Evolutionary conservation across 1,140 invertebrate species (phyloP).

Genomic region (Portunus trituberculatus): DNA sequence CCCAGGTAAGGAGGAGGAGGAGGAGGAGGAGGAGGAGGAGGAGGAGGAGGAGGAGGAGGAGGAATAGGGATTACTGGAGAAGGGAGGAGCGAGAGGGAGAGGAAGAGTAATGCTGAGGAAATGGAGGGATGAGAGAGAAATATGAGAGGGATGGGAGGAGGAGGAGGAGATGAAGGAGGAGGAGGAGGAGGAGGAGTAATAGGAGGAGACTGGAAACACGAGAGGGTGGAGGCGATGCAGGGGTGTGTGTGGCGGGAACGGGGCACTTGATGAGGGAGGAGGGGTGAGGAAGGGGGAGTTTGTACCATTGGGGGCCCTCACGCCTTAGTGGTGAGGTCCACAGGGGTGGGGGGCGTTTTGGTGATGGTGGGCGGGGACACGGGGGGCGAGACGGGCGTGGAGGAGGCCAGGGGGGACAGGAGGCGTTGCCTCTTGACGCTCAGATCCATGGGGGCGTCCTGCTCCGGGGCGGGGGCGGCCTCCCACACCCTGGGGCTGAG

Average conservation of each 20-base stretch:
- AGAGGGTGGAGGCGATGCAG: neutral
- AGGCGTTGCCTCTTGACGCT: constrained; percentile 76
- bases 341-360: constrained; percentile 65
- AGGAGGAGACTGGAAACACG: neutral
- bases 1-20: neutral
- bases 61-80: neutral
- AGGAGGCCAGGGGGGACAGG: constrained; percentile 46
- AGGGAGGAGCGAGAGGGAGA: neutral
- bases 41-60: neutral
- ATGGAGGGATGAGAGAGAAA: neutral
- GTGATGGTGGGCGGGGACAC: constrained; percentile 62
- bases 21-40: neutral
- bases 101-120: neutral
- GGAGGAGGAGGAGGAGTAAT: neutral
- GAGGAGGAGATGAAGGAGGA: neutral
- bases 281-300: neutral
- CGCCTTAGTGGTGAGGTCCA: constrained; percentile 75
- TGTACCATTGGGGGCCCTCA: constrained; percentile 56
- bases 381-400: constrained; percentile 71
- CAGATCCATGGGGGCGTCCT: constrained; percentile 76
- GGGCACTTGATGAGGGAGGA: neutral
- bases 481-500: constrained; percentile 53
- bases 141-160: neutral
- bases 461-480: constrained; percentile 71
- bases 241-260: neutral